These are phyloP conservation scores for Bruchidius siliquastri DNA, from an alignment of 2,888 invertebrate genomes.

Conservation along the genomic window DNA sequence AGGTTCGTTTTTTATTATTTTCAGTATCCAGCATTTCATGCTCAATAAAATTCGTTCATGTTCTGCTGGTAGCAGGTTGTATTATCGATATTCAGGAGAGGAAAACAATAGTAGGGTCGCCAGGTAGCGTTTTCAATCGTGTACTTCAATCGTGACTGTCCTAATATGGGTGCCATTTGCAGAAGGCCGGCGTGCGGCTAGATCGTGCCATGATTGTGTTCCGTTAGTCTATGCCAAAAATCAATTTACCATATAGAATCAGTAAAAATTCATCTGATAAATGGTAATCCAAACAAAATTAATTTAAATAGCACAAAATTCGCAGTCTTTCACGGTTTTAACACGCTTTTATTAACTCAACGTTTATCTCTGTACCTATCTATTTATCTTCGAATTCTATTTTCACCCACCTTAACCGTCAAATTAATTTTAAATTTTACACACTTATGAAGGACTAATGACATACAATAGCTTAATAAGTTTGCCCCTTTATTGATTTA, in stretches of 20 bases:
- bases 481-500: too few relatives aligned
- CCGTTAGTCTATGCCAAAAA: neutral
- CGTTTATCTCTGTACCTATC: too few relatives aligned
- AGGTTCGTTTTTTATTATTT: neutral
- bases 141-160: neutral
- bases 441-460: too few relatives aligned
- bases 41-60: neutral
- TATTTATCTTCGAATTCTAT: too few relatives aligned
- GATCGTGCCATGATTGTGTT: neutral
- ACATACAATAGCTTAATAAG: too few relatives aligned
- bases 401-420: too few relatives aligned
- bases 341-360: too few relatives aligned
- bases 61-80: neutral
- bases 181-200: neutral
- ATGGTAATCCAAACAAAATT: too few relatives aligned
- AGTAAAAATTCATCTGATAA: neutral
- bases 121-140: neutral
- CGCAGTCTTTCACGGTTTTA: too few relatives aligned
- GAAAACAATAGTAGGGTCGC: neutral
- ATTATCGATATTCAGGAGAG: neutral
- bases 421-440: too few relatives aligned
- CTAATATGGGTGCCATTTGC: neutral
- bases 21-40: neutral
- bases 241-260: neutral
- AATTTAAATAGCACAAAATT: too few relatives aligned